phyloP scores from a whole-genome alignment of 2,797 vertebrate genomes.

The Prionace glauca region DNA sequence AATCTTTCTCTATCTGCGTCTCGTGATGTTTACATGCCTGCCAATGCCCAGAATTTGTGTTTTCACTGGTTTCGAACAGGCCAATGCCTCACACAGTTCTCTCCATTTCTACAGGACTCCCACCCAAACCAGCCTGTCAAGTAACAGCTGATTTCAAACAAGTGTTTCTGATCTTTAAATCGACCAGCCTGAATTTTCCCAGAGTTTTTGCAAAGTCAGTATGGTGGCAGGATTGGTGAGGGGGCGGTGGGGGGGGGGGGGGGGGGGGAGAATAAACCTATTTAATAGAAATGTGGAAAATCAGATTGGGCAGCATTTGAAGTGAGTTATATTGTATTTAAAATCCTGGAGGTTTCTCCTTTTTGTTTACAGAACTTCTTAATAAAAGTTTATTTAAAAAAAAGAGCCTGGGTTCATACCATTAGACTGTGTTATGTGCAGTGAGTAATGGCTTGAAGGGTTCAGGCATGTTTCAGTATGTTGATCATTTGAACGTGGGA shows the following conservation, averaged over 20 bases:
- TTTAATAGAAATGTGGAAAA: constrained; percentile 35
- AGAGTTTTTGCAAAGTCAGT: constrained; percentile 7
- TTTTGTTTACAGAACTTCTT: constrained; percentile 38
- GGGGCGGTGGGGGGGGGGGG: not conserved
- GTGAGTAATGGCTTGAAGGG: not conserved
- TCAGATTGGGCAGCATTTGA: constrained; percentile 29
- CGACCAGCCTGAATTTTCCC: not conserved
- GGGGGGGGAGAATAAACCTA: not conserved
- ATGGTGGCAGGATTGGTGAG: not conserved
- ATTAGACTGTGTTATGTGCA: constrained; percentile 13
- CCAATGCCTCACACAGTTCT: not conserved
- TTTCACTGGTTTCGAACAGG: not conserved
- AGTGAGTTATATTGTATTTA: constrained; percentile 36
- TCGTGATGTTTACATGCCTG: not conserved
- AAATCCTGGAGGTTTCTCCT: constrained; percentile 30
- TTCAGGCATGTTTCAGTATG: not conserved
- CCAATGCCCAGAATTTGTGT: not conserved
- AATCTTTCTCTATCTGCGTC: not conserved
- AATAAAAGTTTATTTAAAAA: constrained; percentile 37
- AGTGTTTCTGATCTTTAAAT: not conserved
- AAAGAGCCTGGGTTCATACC: constrained; percentile 32
- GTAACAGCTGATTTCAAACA: not conserved
- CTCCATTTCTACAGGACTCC: not conserved
- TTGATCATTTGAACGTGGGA: not conserved
- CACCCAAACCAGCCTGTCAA: not conserved